A percentile compares a stretch with the other conserved stretches of the same genome.
phyloP scores from a whole-genome alignment of 23 tunicate species.

The Clavelina lepadiformis region DNA sequence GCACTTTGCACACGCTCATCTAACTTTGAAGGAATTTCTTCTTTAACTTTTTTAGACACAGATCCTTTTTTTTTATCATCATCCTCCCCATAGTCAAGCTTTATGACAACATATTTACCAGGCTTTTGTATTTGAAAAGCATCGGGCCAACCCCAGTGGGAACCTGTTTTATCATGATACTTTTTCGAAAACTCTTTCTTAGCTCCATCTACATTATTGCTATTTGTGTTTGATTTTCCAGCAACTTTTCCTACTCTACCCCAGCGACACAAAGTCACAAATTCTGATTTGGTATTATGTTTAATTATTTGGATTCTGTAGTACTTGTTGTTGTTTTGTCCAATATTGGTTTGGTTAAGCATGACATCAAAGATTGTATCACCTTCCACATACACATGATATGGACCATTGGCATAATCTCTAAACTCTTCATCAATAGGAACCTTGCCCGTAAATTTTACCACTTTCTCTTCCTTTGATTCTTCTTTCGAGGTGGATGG shows the following conservation, averaged over 20 bases:
- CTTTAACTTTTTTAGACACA: slow-evolving; percentile 9
- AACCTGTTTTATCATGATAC: slow-evolving; percentile 61
- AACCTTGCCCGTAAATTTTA: slow-evolving; percentile 35
- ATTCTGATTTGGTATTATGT: slow-evolving; percentile 26
- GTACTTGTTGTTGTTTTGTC: slow-evolving; percentile 70
- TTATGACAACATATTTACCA: slow-evolving; percentile 69
- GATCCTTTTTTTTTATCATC: slow-evolving; percentile 10
- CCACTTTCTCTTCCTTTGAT: slow-evolving; percentile 14
- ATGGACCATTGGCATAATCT: slow-evolving; percentile 12
- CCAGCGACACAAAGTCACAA: slow-evolving; percentile 59
- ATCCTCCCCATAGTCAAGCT: slow-evolving; percentile 72
- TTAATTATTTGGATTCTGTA: slow-evolving; percentile 49
- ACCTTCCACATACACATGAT: slow-evolving; percentile 35
- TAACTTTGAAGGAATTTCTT: slow-evolving; percentile 37
- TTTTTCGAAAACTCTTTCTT: slow-evolving; percentile 38
- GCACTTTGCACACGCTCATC: slow-evolving; percentile 48
- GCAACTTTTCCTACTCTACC: slow-evolving; percentile 75
- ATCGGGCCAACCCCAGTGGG: slow-evolving; percentile 22
- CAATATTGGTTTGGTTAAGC: slow-evolving; percentile 81
- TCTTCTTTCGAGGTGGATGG: slow-evolving; percentile 6
- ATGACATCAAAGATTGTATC: slow-evolving; percentile 41
- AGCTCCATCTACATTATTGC: slow-evolving; percentile 10
- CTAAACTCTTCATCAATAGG: slow-evolving; percentile 63
- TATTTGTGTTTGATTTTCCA: slow-evolving; percentile 22
- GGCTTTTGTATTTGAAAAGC: slow-evolving; percentile 2